These are phyloP conservation scores for Pachyrhynchus sulphureomaculatus DNA, from an alignment of 1,140 invertebrate species.

Conservation along the genomic window DNA sequence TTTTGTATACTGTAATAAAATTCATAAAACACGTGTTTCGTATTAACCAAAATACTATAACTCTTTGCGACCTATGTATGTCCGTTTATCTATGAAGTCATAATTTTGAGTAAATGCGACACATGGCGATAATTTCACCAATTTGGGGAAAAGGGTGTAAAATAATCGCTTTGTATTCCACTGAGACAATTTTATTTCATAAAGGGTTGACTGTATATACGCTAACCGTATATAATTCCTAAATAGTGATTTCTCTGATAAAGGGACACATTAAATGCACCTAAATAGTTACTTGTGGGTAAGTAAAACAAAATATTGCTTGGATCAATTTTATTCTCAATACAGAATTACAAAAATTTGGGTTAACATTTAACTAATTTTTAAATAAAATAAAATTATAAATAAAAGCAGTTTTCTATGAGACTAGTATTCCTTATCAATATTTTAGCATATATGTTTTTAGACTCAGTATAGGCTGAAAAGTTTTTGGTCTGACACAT, in stretches of 20 bases:
- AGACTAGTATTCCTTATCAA: too few relatives aligned
- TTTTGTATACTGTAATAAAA: neutral
- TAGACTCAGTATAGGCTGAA: too few relatives aligned
- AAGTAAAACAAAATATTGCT: too few relatives aligned
- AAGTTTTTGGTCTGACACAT: too few relatives aligned
- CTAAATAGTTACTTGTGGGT: too few relatives aligned
- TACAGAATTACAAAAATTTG: too few relatives aligned
- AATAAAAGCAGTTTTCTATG: too few relatives aligned
- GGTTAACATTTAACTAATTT: too few relatives aligned
- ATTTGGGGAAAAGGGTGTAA: conserved; percentile 42
- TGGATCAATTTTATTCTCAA: too few relatives aligned
- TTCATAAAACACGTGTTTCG: conserved; percentile 18
- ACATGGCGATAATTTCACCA: conserved; percentile 44
- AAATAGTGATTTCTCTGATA: neutral
- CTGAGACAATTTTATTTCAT: conserved; percentile 40
- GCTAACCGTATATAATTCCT: conserved; percentile 35
- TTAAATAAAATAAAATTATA: too few relatives aligned
- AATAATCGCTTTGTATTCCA: conserved; percentile 39
- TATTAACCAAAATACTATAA: conserved; percentile 27
- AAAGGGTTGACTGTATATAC: conserved; percentile 34
- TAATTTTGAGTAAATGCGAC: conserved; percentile 40
- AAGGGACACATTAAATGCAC: too few relatives aligned
- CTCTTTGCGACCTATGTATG: conserved; percentile 13
- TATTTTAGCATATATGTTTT: too few relatives aligned
- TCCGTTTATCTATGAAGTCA: conserved; percentile 39